These are phyloP conservation scores for Tangara arthus DNA, from an alignment of 2,797 vertebrate species.

Conservation along the genomic window DNA sequence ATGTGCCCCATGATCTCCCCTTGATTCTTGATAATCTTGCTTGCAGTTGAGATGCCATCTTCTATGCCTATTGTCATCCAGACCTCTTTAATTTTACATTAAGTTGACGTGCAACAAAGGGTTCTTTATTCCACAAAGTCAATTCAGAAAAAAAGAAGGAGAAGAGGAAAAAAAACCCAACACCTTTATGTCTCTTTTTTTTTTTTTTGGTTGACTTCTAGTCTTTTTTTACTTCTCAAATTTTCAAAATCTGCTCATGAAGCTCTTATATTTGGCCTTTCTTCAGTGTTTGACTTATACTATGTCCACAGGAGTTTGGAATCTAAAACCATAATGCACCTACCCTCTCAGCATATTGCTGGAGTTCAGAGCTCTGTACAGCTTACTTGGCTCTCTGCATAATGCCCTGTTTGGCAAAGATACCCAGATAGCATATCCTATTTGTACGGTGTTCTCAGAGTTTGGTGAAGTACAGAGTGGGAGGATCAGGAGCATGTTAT, in stretches of 20 bases:
- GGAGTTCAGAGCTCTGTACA: neutral
- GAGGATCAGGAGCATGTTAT: neutral
- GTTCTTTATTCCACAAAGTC: neutral
- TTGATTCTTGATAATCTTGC: neutral
- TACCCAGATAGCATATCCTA: neutral
- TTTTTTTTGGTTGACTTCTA: neutral
- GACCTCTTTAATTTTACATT: neutral
- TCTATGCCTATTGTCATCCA: neutral
- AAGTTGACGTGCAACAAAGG: neutral
- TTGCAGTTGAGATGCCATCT: neutral
- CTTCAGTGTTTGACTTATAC: neutral
- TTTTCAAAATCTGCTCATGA: neutral
- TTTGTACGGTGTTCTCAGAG: neutral
- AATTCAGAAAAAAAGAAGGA: neutral
- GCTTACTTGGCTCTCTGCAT: neutral
- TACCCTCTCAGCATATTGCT: neutral
- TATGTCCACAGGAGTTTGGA: neutral
- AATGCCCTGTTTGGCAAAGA: neutral
- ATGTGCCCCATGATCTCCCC: neutral
- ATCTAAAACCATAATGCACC: neutral
- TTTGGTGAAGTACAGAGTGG: neutral
- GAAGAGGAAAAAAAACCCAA: rapidly evolving
- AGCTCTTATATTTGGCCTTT: neutral
- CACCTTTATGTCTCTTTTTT: neutral
- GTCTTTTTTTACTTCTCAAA: neutral